phyloP scores from a whole-genome alignment of 2,113 vertebrate genomes.

The Sardina pilchardus region DNA sequence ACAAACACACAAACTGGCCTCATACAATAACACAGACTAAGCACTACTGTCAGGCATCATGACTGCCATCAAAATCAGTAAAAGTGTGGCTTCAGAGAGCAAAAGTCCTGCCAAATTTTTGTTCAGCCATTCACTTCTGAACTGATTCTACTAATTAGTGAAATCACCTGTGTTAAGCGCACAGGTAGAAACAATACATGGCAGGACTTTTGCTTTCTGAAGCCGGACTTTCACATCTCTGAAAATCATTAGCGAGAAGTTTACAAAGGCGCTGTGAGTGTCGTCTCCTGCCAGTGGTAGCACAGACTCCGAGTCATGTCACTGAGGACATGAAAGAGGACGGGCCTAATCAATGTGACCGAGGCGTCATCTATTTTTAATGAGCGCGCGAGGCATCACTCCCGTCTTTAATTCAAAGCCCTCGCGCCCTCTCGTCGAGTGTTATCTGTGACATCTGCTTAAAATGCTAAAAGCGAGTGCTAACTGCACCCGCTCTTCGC shows the following conservation, averaged over 20 bases:
- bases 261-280: not conserved
- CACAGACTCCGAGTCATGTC: not conserved
- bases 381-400: not conserved
- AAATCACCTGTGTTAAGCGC: too few relatives aligned
- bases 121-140: too few relatives aligned
- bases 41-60: not conserved
- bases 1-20: not conserved
- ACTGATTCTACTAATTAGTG: too few relatives aligned
- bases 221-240: too few relatives aligned
- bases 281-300: not conserved
- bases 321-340: not conserved
- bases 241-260: not conserved
- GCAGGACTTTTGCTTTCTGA: too few relatives aligned
- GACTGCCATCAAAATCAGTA: too few relatives aligned
- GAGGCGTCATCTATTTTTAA: slow-evolving; percentile 9
- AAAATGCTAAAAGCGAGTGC: not conserved
- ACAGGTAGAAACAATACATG: too few relatives aligned
- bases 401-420: slow-evolving; percentile 1
- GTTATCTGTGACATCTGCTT: slow-evolving; percentile 14
- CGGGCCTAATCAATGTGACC: not conserved
- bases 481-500: not conserved
- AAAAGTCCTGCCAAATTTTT: too few relatives aligned
- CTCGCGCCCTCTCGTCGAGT: not conserved
- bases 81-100: too few relatives aligned
- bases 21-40: not conserved